Conservation (phyloP, 2,888 invertebrate species). For the Callimorpha dominula region DNA sequence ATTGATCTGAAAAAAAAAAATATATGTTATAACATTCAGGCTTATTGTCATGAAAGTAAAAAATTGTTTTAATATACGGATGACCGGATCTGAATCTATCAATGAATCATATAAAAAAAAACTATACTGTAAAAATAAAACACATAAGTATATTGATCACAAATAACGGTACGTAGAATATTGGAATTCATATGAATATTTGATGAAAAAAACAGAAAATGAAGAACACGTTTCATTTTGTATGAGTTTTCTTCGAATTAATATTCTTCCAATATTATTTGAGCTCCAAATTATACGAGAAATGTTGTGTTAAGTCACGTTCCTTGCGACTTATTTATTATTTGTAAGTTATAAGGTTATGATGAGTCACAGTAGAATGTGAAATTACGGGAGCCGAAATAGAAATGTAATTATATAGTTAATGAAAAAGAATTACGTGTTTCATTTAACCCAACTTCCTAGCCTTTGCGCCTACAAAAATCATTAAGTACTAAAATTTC, state of each 20-base stretch:
- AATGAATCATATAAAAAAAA: too few relatives aligned
- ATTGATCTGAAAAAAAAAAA: too few relatives aligned
- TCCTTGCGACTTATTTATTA: slow-evolving; percentile 1
- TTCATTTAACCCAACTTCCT: neutral
- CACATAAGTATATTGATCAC: neutral
- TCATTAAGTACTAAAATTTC: neutral
- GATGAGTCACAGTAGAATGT: slow-evolving; percentile 17
- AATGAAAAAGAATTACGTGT: neutral
- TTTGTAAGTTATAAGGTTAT: slow-evolving; percentile 8
- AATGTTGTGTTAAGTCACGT: slow-evolving; percentile 18
- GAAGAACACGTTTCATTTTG: neutral
- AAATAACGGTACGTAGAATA: neutral
- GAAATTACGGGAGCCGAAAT: slow-evolving; percentile 8
- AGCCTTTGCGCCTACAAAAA: neutral
- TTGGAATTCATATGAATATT: neutral
- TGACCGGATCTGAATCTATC: too few relatives aligned
- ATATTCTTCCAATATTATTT: slow-evolving; percentile 20
- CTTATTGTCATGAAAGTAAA: too few relatives aligned
- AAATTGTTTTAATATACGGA: too few relatives aligned
- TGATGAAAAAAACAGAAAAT: neutral
- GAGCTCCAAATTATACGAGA: slow-evolving; percentile 14
- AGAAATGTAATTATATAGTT: neutral
- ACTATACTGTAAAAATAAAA: too few relatives aligned
- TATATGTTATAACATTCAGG: too few relatives aligned
- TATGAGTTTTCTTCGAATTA: slow-evolving; percentile 21